These are phyloP conservation scores for Bombus affinis DNA, from an alignment of 1,140 invertebrate genomes.

Conservation along the genomic window DNA sequence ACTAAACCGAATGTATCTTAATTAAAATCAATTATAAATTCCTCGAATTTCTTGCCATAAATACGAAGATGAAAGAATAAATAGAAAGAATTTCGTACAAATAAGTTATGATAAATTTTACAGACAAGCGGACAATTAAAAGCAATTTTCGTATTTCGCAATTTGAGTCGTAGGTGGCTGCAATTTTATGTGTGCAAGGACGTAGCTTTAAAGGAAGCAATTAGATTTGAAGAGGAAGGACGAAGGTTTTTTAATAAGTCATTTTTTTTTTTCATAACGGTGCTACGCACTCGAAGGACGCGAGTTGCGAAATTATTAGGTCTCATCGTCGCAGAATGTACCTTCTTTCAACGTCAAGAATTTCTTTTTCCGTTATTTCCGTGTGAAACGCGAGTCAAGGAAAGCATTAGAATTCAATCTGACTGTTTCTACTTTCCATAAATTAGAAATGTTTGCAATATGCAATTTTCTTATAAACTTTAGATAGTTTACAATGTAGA, in stretches of 20 bases:
- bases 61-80: not conserved
- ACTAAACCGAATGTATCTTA: not conserved
- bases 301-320: conserved; percentile 37
- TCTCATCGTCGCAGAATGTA: conserved; percentile 34
- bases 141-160: conserved; percentile 6
- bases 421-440: not conserved
- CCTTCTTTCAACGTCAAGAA: not conserved
- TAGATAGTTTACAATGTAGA: not conserved
- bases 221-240: conserved; percentile 52
- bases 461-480: not conserved
- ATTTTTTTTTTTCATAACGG: conserved; percentile 48
- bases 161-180: not conserved
- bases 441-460: too few species aligned
- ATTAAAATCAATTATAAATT: not conserved
- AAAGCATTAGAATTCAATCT: not conserved
- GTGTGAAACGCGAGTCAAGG: not conserved
- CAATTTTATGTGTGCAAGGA: conserved; percentile 38
- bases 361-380: conserved; percentile 32
- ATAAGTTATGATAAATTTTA: not conserved
- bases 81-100: not conserved
- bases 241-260: conserved; percentile 40
- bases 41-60: not conserved
- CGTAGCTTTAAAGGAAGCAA: conserved; percentile 36
- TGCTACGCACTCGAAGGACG: conserved; percentile 28
- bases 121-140: not conserved